Percentiles rank a stretch among this genome's conserved stretches.
Conservation (phyloP, 2,888 invertebrate genomes). For the Polydrusus tereticollis region DNA sequence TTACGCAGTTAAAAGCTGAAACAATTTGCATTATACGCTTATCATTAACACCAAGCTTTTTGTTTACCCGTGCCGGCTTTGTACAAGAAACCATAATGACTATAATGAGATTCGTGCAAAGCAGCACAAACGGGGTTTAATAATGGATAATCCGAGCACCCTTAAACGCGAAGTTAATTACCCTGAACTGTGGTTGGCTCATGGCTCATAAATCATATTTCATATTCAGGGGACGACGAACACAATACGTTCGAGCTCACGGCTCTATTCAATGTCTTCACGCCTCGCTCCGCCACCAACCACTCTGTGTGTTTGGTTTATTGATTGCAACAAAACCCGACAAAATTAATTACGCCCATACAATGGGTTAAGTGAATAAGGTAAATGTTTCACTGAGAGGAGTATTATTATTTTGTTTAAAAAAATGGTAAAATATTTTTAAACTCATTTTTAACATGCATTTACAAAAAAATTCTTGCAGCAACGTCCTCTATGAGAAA, state of each 20-base stretch:
- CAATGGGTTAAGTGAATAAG: slow-evolving; percentile 25
- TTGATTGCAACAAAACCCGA: slow-evolving; percentile 42
- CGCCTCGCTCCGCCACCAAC: slow-evolving; percentile 58
- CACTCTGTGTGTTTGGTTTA: slow-evolving; percentile 37
- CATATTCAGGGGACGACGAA: slow-evolving; percentile 60
- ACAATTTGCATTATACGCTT: slow-evolving; percentile 47
- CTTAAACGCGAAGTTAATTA: slow-evolving; percentile 66
- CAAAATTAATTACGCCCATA: slow-evolving; percentile 40
- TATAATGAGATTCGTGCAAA: slow-evolving; percentile 44
- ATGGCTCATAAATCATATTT: slow-evolving; percentile 67
- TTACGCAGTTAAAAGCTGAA: slow-evolving; percentile 18
- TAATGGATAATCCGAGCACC: slow-evolving; percentile 57
- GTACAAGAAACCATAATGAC: slow-evolving; percentile 35
- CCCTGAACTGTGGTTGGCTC: slow-evolving; percentile 66
- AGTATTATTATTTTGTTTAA: too few relatives aligned
- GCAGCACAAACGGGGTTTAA: slow-evolving; percentile 47
- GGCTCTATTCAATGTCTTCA: slow-evolving; percentile 57
- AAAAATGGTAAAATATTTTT: too few relatives aligned
- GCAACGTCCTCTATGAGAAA: too few relatives aligned
- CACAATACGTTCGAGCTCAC: slow-evolving; percentile 57
- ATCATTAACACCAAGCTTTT: slow-evolving; percentile 47
- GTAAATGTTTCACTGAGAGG: not conserved
- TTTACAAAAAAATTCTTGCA: too few relatives aligned
- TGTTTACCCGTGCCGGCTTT: slow-evolving; percentile 45
- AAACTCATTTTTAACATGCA: too few relatives aligned